Base-by-base conservation (phyloP, 2,113 vertebrate species). In the Natator depressus region DNA sequence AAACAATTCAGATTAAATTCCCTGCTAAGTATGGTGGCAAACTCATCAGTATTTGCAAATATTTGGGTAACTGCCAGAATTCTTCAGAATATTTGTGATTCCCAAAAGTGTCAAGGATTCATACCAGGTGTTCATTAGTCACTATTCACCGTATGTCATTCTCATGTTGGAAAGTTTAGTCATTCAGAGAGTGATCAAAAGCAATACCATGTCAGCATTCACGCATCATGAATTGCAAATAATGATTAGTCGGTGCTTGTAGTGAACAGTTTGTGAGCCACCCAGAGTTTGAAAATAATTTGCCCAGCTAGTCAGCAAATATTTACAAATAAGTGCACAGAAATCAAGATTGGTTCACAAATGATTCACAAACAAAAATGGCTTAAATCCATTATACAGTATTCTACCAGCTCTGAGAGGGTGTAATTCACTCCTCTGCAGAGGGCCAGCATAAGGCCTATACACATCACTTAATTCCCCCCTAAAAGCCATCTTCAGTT, bases 101-200 rank as follows among this genome's bases (percentile, higher is more conserved):
- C 96, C 84, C 94, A 87, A 89, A 93, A 96, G 95, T 85, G 89
- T 93, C 93, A 96, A 91, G 93, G 96, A 97, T 96, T 97, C 96
- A 91, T 95, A 96, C 92, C 96, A 95, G 95, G 93, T 97, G 96
- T 95, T 96, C 95, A 96, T 97, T 95, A 96, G 92, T 96, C 97
- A 95, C 80, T 93, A 91, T 85, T 96, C 76, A 92, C 84, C 89
- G 90, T 80, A 92, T 84, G 95, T 83, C 88, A 87, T 86, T 87
- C 76, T 88, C 42, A 83, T 75, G 75, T 92, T 95, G 49, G 80
- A 85, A 80, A 95, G 91, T 2, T 1, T 78, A 0, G 1, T 24
- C 65, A 85, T 95, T 96, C 91, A 80, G 84, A 83, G 25, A 38
- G 79, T 89, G 94, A 79, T 88, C 76, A 95, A 95, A 93, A 94